Evolutionary conservation across 2,113 vertebrate genomes (phyloP), one percentile per base, ranked within the genome.

Genomic region (Elgaria multicarinata): DNA sequence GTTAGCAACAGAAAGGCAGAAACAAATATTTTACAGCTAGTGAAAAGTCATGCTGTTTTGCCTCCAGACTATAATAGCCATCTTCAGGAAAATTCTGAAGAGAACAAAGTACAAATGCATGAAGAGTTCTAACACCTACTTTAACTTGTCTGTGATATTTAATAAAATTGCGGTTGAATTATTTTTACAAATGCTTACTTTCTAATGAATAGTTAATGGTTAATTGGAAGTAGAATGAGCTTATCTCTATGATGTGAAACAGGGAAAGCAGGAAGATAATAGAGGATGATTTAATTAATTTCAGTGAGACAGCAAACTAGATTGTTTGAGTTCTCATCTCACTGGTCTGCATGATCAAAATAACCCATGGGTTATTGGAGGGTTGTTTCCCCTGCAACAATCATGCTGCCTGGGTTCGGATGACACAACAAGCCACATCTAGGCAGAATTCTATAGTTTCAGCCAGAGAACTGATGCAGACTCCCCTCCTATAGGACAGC

Each of bases 101-200:
- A n/a, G 84, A 86, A 44, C 20, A 50, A 39, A 82, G 33, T 26
- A 71, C 67, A 71, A 90, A 90, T 88, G 1, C 39, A 72, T 72
- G 92, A 81, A 80, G 36, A 75, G 86, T 89, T 31, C 66, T 86
- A 42, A 42, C 74, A 55, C 10, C 69, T 90, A 7, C 46, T n/a
- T 33, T 90, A 44, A 12, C 53, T 78, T 90, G 33, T 84, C 76
- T 92, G 82, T 44, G 2, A 12, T 88, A 46, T 5, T 84, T 83
- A 86, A 80, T 86, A 71, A 79, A 90, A 58, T 1, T 90, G 36
- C 10, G 28, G n/a, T 87, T n/a, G 69, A 89, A n/a, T 92, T 72
- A 72, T 36, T 92, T 88, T 90, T 81, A 67, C 13, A 91, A 88
- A 85, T 92, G 50, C 12, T 94, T 85, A n/a, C 62, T 93, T 95